These are phyloP conservation scores for Diadumene lineata DNA, from an alignment of 92 coral and sea anemone species.

Conservation along the genomic window DNA sequence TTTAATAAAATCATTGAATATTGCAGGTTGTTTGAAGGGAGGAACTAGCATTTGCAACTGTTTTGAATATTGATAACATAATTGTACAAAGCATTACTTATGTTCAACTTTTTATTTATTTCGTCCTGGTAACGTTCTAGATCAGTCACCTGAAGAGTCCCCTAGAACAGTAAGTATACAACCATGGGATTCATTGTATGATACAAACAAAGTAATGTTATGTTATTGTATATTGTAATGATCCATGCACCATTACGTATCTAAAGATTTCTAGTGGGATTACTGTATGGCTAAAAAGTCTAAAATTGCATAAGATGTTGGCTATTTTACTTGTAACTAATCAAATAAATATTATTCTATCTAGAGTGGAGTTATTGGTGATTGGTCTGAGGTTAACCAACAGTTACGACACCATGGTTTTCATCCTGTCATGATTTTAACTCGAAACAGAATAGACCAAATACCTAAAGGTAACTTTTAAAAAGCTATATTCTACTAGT, in stretches of 20 bases:
- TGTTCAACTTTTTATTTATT: too few relatives aligned
- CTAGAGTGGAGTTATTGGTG: constrained; percentile 81
- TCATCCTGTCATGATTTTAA: constrained; percentile 88
- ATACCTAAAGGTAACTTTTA: constrained; percentile 83
- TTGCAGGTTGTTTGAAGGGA: too few relatives aligned
- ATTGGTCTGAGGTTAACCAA: constrained; percentile 86
- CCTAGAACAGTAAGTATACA: constrained; percentile 34
- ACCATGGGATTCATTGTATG: not conserved
- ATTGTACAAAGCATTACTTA: too few relatives aligned
- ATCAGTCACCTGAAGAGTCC: constrained; percentile 27
- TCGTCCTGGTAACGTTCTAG: constrained; percentile 4
- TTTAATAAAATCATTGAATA: too few relatives aligned
- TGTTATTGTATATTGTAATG: not conserved
- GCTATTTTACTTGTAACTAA: too few relatives aligned
- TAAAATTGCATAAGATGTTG: too few relatives aligned
- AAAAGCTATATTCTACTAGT: too few relatives aligned
- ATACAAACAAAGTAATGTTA: not conserved
- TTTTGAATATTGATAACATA: too few relatives aligned
- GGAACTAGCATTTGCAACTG: too few relatives aligned
- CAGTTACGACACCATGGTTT: constrained; percentile 92
- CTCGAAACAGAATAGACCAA: constrained; percentile 59
- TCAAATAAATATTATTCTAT: not conserved
- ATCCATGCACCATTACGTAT: too few relatives aligned
- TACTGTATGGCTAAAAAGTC: too few relatives aligned
- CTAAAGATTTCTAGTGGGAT: too few relatives aligned